Conservation (phyloP, 2,888 invertebrate genomes). For the Embidobia sp. region DNA sequence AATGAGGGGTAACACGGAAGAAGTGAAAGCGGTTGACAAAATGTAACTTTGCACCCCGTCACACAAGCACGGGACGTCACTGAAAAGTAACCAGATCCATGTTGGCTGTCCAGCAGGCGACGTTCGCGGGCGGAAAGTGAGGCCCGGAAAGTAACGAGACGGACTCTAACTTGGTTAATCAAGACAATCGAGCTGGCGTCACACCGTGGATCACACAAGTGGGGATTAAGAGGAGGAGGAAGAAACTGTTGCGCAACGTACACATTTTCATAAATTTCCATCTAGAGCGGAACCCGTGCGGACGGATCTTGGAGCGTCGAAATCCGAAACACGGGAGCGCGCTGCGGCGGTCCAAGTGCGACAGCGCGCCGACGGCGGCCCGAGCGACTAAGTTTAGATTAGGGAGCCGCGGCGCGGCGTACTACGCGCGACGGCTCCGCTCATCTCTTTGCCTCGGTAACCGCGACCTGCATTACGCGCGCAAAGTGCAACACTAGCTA, state of each 20-base stretch:
- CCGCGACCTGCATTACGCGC: constrained; percentile 76
- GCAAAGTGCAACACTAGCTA: constrained; percentile 67
- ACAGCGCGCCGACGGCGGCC: constrained; percentile 25
- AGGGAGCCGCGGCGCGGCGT: constrained; percentile 39
- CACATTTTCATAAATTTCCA: constrained; percentile 38
- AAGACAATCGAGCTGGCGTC: too few relatives aligned
- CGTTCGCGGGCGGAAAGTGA: too few relatives aligned
- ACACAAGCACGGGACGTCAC: too few relatives aligned
- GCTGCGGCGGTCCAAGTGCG: constrained; percentile 32
- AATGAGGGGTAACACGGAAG: too few relatives aligned
- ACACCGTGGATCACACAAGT: too few relatives aligned
- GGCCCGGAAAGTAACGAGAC: too few relatives aligned
- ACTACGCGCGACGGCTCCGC: constrained; percentile 42
- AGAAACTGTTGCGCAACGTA: constrained; percentile 1
- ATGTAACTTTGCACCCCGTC: too few relatives aligned
- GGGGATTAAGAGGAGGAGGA: background rate
- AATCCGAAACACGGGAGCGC: constrained; percentile 35
- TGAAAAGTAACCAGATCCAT: too few relatives aligned
- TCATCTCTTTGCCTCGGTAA: constrained; percentile 70
- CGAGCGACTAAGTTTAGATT: constrained; percentile 50
- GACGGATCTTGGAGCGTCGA: constrained; percentile 36
- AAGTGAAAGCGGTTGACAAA: too few relatives aligned
- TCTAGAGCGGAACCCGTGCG: constrained; percentile 26
- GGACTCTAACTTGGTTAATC: too few relatives aligned
- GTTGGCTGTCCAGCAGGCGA: too few relatives aligned